Conservation (phyloP, 2,888 invertebrate genomes). For the Eristalis arbustorum region DNA sequence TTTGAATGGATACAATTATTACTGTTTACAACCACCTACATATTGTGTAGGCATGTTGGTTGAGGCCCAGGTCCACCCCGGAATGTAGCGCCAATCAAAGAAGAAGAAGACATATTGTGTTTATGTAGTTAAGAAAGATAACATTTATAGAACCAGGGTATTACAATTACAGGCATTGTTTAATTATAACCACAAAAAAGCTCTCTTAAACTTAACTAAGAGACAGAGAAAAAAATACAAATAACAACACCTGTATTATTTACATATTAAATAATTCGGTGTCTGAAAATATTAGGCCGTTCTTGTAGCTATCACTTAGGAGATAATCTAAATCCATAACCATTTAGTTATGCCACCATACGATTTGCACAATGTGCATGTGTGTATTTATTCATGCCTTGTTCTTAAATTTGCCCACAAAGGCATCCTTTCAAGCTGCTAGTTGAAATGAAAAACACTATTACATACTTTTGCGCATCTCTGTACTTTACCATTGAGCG, state of each 20-base stretch:
- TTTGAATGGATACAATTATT: too few species aligned
- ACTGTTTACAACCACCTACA: too few species aligned
- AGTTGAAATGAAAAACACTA: conserved; percentile 12
- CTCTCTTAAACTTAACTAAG: too few species aligned
- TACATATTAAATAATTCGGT: not conserved
- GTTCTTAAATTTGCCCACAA: conserved; percentile 9
- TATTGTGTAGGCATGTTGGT: too few species aligned
- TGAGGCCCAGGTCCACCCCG: too few species aligned
- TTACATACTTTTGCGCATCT: conserved; percentile 41
- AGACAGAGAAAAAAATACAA: not conserved
- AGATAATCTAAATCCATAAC: conserved; percentile 7
- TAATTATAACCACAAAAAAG: too few species aligned
- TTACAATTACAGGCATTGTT: too few species aligned
- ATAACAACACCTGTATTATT: not conserved
- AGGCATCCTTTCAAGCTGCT: not conserved
- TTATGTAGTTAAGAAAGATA: too few species aligned
- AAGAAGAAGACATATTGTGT: too few species aligned
- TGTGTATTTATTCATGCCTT: not conserved
- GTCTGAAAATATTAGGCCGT: not conserved
- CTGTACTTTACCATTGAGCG: conserved; percentile 14
- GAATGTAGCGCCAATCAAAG: too few species aligned
- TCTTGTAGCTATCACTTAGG: not conserved
- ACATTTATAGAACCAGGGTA: too few species aligned
- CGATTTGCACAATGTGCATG: not conserved
- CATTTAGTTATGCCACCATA: conserved; percentile 10